These are phyloP conservation scores for Sphyrna mokarran DNA, from an alignment of 2,113 vertebrate species.

Conservation along the genomic window DNA sequence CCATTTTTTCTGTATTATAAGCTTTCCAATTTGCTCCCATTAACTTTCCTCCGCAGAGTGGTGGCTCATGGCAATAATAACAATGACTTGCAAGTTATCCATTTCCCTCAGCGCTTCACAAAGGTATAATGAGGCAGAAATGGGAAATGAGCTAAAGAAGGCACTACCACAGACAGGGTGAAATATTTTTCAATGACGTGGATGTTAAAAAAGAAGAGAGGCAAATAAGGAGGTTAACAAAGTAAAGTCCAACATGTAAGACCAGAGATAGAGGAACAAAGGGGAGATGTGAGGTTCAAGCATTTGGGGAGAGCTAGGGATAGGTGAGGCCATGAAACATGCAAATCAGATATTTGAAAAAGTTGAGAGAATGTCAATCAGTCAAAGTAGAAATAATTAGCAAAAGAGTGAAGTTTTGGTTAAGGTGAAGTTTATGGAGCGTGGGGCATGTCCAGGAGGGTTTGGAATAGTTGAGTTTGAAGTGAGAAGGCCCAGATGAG, in stretches of 20 bases:
- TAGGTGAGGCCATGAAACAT: not conserved
- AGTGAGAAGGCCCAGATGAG: not conserved
- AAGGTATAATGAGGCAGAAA: not conserved
- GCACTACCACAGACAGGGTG: not conserved
- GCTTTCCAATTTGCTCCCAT: not conserved
- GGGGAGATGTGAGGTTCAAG: not conserved
- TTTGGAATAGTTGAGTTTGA: not conserved
- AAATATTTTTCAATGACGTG: not conserved
- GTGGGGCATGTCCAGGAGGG: not conserved
- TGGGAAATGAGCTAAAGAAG: not conserved
- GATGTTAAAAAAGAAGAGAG: not conserved
- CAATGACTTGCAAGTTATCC: not conserved
- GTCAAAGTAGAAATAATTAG: not conserved
- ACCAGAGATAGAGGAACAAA: not conserved
- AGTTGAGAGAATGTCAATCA: not conserved
- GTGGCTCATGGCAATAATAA: not conserved
- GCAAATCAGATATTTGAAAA: not conserved
- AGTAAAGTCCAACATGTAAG: not conserved
- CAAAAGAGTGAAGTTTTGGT: not conserved
- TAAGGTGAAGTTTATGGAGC: no score
- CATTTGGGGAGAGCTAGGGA: not conserved
- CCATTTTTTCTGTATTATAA: not conserved
- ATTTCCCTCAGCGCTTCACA: not conserved
- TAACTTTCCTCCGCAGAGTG: not conserved
- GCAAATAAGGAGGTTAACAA: not conserved